A percentile compares a stretch with the other conserved stretches of the same genome.
phyloP scores from a whole-genome alignment of 2,113 vertebrate genomes.

The Colius striatus region DNA sequence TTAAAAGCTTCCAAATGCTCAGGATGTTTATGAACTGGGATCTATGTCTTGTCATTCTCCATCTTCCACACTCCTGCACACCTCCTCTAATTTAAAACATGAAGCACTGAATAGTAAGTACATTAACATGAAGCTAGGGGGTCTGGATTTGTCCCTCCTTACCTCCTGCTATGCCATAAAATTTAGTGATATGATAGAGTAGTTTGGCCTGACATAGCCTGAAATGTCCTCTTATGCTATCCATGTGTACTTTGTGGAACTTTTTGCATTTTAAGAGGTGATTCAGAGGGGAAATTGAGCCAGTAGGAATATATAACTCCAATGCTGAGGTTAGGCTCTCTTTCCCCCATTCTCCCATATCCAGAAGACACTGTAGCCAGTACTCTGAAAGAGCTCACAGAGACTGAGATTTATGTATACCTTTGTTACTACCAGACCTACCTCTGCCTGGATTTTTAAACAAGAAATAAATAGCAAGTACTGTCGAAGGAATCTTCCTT shows the following conservation, averaged over 20 bases:
- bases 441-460: background rate
- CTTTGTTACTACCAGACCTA: background rate
- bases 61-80: background rate
- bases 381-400: background rate
- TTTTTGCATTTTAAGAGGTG: background rate
- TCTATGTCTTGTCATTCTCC: constrained; percentile 1
- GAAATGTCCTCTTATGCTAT: background rate
- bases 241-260: background rate
- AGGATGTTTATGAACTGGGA: constrained; percentile 51
- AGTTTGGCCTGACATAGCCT: background rate
- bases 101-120: background rate
- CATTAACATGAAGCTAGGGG: background rate
- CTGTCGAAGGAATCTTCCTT: background rate
- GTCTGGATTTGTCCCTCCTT: background rate
- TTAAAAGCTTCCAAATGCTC: constrained; percentile 57
- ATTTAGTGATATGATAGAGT: background rate
- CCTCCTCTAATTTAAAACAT: background rate
- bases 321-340: background rate
- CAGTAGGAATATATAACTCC: background rate
- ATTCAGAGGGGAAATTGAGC: background rate
- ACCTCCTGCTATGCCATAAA: background rate
- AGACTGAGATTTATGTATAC: background rate
- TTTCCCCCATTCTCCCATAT: background rate
- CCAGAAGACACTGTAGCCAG: background rate
- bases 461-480: background rate